These are phyloP conservation scores for Carapus acus DNA, from an alignment of 2,797 vertebrate species.

Conservation along the genomic window DNA sequence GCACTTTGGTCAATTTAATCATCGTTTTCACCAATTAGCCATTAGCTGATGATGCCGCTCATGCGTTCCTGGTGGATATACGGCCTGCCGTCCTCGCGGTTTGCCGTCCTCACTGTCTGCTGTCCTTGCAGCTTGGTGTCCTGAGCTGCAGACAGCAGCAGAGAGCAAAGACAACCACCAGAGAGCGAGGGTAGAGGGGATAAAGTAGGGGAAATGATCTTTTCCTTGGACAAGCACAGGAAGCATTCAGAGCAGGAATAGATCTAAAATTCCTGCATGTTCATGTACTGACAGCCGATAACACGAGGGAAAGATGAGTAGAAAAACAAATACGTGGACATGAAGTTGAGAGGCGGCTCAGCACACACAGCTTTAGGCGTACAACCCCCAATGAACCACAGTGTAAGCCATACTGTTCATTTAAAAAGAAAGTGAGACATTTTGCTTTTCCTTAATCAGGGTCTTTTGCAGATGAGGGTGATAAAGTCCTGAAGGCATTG, in stretches of 20 bases:
- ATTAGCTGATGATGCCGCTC: neutral
- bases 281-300: conserved; percentile 10
- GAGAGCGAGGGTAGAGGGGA: conserved; percentile 4
- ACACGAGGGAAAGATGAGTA: conserved; percentile 10
- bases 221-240: conserved; percentile 8
- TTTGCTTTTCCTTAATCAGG: too few species aligned
- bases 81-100: too few species aligned
- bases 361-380: neutral
- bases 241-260: conserved; percentile 1
- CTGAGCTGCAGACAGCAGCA: neutral
- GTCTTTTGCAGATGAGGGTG: too few species aligned
- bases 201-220: neutral
- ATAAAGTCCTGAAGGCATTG: too few species aligned
- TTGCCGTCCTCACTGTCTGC: too few species aligned
- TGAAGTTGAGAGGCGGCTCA: neutral
- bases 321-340: neutral
- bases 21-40: neutral
- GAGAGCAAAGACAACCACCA: neutral
- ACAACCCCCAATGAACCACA: neutral
- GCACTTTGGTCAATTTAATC: conserved; percentile 7
- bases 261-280: conserved; percentile 3
- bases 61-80: too few species aligned
- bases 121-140: too few species aligned
- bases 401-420: neutral
- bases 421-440: too few species aligned